Evolutionary conservation across 2,797 vertebrate genomes (phyloP).

Genomic region (Paguma larvata): DNA sequence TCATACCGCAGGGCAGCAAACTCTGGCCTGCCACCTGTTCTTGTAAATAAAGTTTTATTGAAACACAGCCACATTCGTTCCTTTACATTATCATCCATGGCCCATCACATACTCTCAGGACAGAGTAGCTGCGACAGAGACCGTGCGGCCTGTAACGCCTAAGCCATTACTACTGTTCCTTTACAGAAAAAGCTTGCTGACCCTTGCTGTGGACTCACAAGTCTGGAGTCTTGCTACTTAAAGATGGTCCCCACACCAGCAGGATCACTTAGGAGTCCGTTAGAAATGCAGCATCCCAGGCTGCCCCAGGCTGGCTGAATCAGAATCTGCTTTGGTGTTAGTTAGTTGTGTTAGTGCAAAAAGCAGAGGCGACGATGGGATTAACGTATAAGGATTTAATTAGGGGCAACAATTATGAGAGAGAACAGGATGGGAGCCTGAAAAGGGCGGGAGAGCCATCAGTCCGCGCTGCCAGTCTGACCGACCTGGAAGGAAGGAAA

Average conservation of each 20-base stretch:
- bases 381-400: not conserved
- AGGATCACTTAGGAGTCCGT: not conserved
- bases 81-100: not conserved
- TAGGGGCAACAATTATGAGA: not conserved
- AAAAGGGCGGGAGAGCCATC: not conserved
- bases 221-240: not conserved
- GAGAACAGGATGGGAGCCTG: not conserved
- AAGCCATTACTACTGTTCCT: not conserved
- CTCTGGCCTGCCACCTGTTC: not conserved
- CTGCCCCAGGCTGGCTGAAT: not conserved
- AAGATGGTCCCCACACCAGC: not conserved
- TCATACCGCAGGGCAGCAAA: not conserved
- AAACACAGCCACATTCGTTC: not conserved
- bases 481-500: not conserved
- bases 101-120: not conserved
- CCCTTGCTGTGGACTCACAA: not conserved
- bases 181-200: not conserved
- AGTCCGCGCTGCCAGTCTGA: not conserved
- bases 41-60: constrained; percentile 1
- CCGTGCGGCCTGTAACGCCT: not conserved
- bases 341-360: not conserved
- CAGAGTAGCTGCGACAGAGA: not conserved
- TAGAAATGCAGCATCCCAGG: not conserved
- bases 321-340: not conserved
- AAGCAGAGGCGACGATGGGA: not conserved